Evolutionary conservation across 2,797 vertebrate genomes (phyloP).

Genomic region (Falco biarmicus): DNA sequence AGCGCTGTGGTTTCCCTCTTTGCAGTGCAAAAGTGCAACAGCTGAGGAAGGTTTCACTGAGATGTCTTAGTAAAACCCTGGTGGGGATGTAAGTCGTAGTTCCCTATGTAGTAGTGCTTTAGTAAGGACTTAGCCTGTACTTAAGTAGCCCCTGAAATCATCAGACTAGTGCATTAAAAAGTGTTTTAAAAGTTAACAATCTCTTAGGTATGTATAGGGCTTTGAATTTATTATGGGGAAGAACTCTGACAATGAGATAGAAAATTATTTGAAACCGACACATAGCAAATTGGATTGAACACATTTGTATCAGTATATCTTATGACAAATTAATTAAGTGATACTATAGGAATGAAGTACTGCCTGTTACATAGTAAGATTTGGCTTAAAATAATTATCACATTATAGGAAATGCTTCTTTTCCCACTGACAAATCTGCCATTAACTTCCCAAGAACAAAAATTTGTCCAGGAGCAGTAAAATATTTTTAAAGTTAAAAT

Average conservation of each 20-base stretch:
- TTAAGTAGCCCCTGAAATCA: neutral
- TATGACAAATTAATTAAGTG: conserved; percentile 34
- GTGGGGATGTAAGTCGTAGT: neutral
- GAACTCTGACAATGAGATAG: neutral
- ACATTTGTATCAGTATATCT: conserved; percentile 28
- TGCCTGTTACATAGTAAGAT: conserved; percentile 3
- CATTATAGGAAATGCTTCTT: conserved; percentile 20
- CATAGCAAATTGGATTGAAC: neutral
- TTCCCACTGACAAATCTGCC: conserved; percentile 3
- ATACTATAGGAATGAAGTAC: neutral
- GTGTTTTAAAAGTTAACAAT: neutral
- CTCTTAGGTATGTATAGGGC: neutral
- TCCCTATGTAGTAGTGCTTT: neutral
- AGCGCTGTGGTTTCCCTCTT: neutral
- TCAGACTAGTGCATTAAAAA: neutral
- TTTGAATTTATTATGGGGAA: neutral
- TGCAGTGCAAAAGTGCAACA: neutral
- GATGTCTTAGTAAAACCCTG: neutral
- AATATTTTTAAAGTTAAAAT: conserved; percentile 11
- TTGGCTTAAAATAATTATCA: conserved; percentile 39
- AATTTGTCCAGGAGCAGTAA: conserved; percentile 13
- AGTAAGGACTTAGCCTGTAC: neutral
- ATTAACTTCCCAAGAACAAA: conserved; percentile 7
- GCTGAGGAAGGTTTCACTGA: neutral
- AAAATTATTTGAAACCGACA: conserved; percentile 25